Base-by-base conservation (phyloP, 2,113 vertebrate genomes). In the Varanus salvator region DNA sequence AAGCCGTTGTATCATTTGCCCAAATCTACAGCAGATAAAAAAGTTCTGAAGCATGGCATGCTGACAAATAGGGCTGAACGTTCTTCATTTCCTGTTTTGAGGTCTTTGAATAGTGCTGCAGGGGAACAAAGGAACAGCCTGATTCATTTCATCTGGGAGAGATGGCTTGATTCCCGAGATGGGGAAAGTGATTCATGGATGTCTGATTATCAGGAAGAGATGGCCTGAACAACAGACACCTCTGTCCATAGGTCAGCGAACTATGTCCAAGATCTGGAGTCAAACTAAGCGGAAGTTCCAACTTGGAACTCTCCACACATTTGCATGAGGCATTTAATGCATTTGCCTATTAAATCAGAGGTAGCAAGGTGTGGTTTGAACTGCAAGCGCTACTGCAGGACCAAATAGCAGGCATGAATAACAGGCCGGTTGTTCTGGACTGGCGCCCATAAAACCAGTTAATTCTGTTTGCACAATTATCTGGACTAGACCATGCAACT, bases 351-450 rank as follows among this genome's bases (percentile, higher is more conserved):
- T 68, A 74, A 38, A 84, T 21, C 12, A 77, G 44, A 85, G 8
- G 66, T 17, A 14, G 91, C 17, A 17, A 52, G 31, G 0, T 6
- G 50, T 0, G n/a, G 5, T 23, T 8, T 74, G 23, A 4, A 60
- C 64, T 27, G 23, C 29, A 87, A 80, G 52, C 19, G 29, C 52
- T 91, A 92, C 71, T 72, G 48, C 52, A 60, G n/a, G 80, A 50
- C 68, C 64, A 81, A 93, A 87, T 80, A 48, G 78, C 75, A 80
- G 90, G n/a, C 9, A 90, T 72, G 29, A 44, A 60, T n/a, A 64
- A 48, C 57, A 81, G 85, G n/a, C 64, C 76, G 1, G 81, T 66
- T 72, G 84, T 85, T 81, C 86, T 92, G 76, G 91, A 66, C 11
- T 19, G 85, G 87, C 9, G 57, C 8, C 7, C 84, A 64, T 68